phyloP scores from a whole-genome alignment of 2,113 vertebrate genomes.

The Hoplias malabaricus region DNA sequence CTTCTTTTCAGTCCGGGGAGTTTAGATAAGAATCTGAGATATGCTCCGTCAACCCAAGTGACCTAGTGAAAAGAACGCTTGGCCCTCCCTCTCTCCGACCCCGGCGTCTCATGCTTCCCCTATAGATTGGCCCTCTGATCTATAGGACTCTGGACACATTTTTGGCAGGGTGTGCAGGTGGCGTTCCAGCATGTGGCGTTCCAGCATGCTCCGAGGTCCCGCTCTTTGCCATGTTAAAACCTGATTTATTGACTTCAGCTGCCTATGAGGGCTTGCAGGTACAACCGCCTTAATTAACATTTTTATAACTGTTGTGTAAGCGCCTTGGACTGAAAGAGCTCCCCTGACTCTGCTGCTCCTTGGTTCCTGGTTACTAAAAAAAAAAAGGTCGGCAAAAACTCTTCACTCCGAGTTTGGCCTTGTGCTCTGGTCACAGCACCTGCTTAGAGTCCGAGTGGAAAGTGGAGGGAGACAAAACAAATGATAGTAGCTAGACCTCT shows the following conservation, averaged over 20 bases:
- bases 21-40: conserved; percentile 69
- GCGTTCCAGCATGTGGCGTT: conserved; percentile 77
- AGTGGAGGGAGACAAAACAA: conserved; percentile 37
- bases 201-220: conserved; percentile 77
- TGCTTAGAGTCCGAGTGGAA: conserved; percentile 20
- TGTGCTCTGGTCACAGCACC: conserved; percentile 39
- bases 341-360: conserved; percentile 13
- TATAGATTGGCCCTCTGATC: conserved; percentile 62
- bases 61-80: conserved; percentile 61
- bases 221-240: conserved; percentile 72
- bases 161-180: conserved; percentile 80
- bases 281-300: conserved; percentile 53
- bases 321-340: conserved; percentile 48
- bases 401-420: conserved; percentile 29
- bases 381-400: background rate
- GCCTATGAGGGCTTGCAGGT: conserved; percentile 67
- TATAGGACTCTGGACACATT: conserved; percentile 79
- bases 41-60: conserved; percentile 64
- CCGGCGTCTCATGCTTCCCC: conserved; percentile 63
- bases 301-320: conserved; percentile 58
- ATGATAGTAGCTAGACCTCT: conserved; percentile 31
- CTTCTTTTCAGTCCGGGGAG: conserved; percentile 46
- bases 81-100: conserved; percentile 39
- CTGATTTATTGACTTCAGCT: conserved; percentile 78
- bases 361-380: conserved; percentile 4